phyloP scores from a whole-genome alignment of 1,140 invertebrate genomes.

The Bicyclus anynana region DNA sequence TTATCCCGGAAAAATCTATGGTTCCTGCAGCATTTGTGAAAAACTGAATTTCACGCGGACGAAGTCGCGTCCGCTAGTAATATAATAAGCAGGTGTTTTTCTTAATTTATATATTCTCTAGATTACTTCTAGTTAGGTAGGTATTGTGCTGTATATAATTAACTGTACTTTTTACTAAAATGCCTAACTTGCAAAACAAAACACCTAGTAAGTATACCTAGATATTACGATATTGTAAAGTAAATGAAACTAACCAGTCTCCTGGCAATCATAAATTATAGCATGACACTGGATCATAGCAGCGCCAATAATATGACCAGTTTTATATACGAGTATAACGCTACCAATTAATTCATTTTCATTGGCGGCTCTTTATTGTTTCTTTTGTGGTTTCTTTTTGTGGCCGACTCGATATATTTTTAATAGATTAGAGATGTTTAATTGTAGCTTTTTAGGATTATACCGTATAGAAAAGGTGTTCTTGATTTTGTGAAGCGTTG shows the following conservation, averaged over 20 bases:
- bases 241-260: constrained; percentile 33
- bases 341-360: constrained; percentile 56
- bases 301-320: constrained; percentile 54
- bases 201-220: background rate
- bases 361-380: constrained; percentile 48
- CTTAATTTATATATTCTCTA: no score
- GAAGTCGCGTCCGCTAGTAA: no score
- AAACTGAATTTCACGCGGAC: no score
- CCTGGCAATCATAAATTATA: constrained; percentile 40
- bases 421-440: constrained; percentile 7
- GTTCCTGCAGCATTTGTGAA: no score
- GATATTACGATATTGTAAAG: constrained; percentile 11
- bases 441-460: background rate
- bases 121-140: no score
- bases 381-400: constrained; percentile 32
- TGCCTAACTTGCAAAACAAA: no score
- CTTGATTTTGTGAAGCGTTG: no score
- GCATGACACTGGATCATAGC: constrained; percentile 49
- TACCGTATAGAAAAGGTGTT: no score
- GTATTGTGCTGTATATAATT: no score
- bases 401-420: background rate
- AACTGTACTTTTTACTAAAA: no score
- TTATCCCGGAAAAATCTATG: no score
- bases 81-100: no score
- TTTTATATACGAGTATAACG: constrained; percentile 55